phyloP scores from a whole-genome alignment of 2,113 vertebrate genomes.

The Puffinus mauretanicus region DNA sequence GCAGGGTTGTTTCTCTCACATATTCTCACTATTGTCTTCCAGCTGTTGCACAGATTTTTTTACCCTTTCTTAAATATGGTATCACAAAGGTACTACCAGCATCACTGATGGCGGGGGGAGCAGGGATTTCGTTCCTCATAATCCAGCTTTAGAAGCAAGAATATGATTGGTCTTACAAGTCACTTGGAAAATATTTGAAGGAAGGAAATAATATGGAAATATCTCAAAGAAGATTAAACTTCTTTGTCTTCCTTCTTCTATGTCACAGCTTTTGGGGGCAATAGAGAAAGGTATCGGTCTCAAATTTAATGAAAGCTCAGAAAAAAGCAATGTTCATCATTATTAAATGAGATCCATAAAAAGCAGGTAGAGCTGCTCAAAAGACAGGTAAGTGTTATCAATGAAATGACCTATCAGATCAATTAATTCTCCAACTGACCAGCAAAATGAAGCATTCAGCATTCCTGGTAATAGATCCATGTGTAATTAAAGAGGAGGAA shows the following conservation, averaged over 20 bases:
- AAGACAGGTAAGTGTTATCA: not conserved
- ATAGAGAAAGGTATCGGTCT: not conserved
- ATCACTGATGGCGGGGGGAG: not conserved
- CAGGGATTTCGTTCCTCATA: not conserved
- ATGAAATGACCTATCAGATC: not conserved
- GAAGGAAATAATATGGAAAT: not conserved
- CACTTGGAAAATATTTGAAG: not conserved
- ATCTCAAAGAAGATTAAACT: not conserved
- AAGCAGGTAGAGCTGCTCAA: not conserved
- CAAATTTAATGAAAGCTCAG: not conserved
- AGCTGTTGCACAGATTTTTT: not conserved
- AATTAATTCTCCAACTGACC: not conserved
- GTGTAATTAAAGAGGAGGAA: not conserved
- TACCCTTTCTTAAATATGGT: not conserved
- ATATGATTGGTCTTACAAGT: not conserved
- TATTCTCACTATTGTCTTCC: not conserved
- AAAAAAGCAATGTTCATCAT: not conserved
- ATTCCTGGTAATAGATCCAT: not conserved
- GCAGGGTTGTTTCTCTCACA: not conserved
- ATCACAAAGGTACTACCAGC: not conserved
- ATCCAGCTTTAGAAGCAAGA: not conserved
- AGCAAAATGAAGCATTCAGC: not conserved
- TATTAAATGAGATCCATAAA: not conserved
- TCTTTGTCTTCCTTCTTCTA: not conserved
- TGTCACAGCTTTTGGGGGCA: not conserved